These are phyloP conservation scores for Tenrec ecaudatus DNA, from an alignment of 2,113 vertebrate species.

Conservation along the genomic window DNA sequence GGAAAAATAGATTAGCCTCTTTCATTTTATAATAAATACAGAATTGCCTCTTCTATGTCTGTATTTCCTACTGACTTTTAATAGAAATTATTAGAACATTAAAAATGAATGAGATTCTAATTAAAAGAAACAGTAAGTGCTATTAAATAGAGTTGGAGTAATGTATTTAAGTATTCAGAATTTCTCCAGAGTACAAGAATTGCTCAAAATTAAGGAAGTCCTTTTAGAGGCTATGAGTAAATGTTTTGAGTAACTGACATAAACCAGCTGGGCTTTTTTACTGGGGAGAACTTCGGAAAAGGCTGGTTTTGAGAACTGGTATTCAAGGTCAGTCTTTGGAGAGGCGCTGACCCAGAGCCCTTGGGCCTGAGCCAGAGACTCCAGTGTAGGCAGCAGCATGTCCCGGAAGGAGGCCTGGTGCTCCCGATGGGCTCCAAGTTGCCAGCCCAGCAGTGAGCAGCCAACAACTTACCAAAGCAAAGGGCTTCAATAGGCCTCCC, in stretches of 20 bases:
- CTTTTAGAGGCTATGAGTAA: neutral
- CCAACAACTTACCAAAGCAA: neutral
- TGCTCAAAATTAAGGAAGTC: slow-evolving; percentile 22
- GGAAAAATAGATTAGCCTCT: neutral
- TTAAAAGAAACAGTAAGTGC: slow-evolving; percentile 5
- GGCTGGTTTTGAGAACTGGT: neutral
- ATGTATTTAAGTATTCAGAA: neutral
- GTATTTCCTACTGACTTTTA: neutral
- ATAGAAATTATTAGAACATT: slow-evolving; percentile 41
- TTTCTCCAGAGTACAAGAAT: slow-evolving; percentile 38
- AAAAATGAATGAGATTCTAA: slow-evolving; percentile 55
- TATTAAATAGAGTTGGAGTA: slow-evolving; percentile 18
- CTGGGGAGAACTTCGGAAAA: neutral
- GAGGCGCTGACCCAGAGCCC: slow-evolving; percentile 20
- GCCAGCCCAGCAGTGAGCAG: neutral
- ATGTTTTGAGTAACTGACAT: neutral
- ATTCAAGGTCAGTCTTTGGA: slow-evolving; percentile 1
- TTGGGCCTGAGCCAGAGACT: slow-evolving; percentile 50
- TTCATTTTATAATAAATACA: neutral
- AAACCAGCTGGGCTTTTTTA: neutral
- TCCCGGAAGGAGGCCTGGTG: slow-evolving; percentile 14
- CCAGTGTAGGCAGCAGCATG: neutral
- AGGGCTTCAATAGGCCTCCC: neutral
- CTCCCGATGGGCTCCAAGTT: neutral
- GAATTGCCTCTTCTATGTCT: neutral